Evolutionary conservation across 1,140 invertebrate genomes (phyloP).

Genomic region (Drosophila bocqueti): DNA sequence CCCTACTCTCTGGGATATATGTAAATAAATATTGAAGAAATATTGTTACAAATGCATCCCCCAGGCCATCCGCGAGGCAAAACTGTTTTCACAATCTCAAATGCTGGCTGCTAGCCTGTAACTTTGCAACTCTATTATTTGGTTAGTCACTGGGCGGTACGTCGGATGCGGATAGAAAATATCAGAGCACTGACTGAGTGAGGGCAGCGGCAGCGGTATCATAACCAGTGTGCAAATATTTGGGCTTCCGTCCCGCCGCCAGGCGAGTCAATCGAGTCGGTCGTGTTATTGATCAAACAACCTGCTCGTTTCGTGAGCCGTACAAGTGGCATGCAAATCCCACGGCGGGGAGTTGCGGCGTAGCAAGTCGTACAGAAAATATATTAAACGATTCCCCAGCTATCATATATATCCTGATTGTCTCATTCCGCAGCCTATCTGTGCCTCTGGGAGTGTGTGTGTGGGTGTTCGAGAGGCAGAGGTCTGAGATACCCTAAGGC

Average conservation of each 20-base stretch:
- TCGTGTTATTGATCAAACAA: conserved; percentile 78
- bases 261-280: conserved; percentile 9
- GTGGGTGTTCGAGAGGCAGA: conserved; percentile 20
- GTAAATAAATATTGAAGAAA: conserved; percentile 18
- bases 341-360: background rate
- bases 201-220: conserved; percentile 20
- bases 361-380: conserved; percentile 53
- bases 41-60: conserved; percentile 47
- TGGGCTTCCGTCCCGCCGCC: conserved; percentile 32
- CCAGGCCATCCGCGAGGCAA: conserved; percentile 11
- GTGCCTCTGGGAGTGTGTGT: background rate
- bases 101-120: conserved; percentile 1
- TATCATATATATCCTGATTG: conserved; percentile 49
- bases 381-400: conserved; percentile 51
- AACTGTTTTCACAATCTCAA: conserved; percentile 25
- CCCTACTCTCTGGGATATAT: conserved; percentile 13
- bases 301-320: conserved; percentile 55
- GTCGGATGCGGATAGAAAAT: conserved; percentile 55
- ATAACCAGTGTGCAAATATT: conserved; percentile 56
- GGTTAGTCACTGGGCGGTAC: conserved; percentile 47
- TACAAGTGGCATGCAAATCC: conserved; percentile 60
- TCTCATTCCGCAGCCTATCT: conserved; percentile 16
- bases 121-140: conserved; percentile 29
- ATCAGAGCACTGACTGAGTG: conserved; percentile 60
- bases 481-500: conserved; percentile 17